phyloP scores from a whole-genome alignment of 2,888 invertebrate species.

The Cataglyphis rosenhaueri region DNA sequence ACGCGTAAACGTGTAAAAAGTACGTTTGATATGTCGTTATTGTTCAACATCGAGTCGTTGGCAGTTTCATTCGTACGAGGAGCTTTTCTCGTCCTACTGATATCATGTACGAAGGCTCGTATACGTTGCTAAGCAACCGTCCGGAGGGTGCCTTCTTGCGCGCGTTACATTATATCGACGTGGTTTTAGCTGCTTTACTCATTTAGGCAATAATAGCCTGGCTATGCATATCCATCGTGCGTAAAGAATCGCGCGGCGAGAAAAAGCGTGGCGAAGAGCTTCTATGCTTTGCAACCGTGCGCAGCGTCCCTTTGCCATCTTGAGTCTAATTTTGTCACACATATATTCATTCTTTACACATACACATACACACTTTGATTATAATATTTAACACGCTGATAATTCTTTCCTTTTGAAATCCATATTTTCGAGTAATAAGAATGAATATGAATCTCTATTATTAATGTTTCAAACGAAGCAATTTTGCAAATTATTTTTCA shows the following conservation, averaged over 20 bases:
- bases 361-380: constrained; percentile 6
- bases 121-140: constrained; percentile 83
- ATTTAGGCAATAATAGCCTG: constrained; percentile 78
- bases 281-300: constrained; percentile 30
- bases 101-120: constrained; percentile 80
- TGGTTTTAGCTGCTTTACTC: constrained; percentile 82
- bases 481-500: background rate
- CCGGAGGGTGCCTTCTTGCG: constrained; percentile 80
- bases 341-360: constrained; percentile 19
- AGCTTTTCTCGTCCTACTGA: constrained; percentile 82
- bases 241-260: constrained; percentile 53
- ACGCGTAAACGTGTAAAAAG: constrained; percentile 6
- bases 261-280: constrained; percentile 48
- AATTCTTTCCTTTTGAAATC: background rate
- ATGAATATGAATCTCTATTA: background rate
- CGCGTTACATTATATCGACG: constrained; percentile 77
- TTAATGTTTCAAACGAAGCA: background rate
- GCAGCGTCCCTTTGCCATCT: constrained; percentile 38
- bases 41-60: constrained; percentile 70
- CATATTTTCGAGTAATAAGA: background rate
- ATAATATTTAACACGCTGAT: constrained; percentile 25
- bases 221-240: constrained; percentile 48
- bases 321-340: constrained; percentile 18
- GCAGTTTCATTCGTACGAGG: constrained; percentile 78
- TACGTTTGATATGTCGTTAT: constrained; percentile 63